Conservation (phyloP, 2,113 vertebrate genomes). For the Xiphorhynchus elegans region DNA sequence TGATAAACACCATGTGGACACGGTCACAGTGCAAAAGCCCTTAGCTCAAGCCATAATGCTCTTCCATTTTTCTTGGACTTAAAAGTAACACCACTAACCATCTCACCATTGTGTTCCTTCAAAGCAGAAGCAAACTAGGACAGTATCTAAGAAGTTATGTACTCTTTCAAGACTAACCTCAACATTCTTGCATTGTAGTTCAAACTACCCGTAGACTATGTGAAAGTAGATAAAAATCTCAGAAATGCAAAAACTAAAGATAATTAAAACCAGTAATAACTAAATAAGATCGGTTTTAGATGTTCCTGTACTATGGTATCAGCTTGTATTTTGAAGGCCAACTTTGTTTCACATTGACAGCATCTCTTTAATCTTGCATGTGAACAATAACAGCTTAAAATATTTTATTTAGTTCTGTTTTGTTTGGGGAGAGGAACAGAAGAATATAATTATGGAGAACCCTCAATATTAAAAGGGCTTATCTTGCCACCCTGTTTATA, state of each 20-base stretch:
- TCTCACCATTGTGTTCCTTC: background rate
- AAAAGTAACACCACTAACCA: background rate
- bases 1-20: background rate
- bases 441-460: background rate
- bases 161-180: background rate
- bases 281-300: background rate
- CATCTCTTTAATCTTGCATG: background rate
- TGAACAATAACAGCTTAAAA: background rate
- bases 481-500: background rate
- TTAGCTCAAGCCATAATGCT: background rate
- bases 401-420: background rate
- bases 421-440: background rate
- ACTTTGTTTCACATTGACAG: background rate
- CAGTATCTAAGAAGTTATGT: background rate
- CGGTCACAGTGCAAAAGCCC: background rate
- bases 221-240: background rate
- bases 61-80: background rate
- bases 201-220: background rate
- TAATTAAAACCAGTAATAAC: background rate
- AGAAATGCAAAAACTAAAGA: background rate
- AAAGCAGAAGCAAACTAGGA: background rate
- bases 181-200: background rate
- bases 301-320: background rate
- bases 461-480: background rate
- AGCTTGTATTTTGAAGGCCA: background rate